Conservation (phyloP, 2,113 vertebrate genomes). For the Suricata suricatta region DNA sequence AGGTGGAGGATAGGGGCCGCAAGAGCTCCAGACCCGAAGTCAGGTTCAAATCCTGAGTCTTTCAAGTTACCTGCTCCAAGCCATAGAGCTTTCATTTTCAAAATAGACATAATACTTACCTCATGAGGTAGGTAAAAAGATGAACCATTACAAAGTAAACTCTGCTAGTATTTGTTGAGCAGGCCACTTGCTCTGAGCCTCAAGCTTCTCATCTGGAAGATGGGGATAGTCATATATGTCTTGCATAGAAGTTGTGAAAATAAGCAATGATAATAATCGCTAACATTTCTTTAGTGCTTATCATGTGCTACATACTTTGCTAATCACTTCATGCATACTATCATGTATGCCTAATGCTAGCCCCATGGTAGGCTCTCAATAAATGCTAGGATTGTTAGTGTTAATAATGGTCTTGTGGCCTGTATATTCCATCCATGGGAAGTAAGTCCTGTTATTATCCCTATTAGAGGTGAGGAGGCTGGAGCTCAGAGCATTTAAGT, state of each 20-base stretch:
- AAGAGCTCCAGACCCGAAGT: not conserved
- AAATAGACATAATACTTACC: not conserved
- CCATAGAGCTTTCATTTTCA: not conserved
- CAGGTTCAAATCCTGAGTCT: not conserved
- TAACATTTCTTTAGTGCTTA: not conserved
- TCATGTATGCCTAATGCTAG: not conserved
- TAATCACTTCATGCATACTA: not conserved
- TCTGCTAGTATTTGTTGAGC: not conserved
- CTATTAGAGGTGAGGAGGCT: not conserved
- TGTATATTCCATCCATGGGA: not conserved
- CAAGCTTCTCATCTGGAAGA: not conserved
- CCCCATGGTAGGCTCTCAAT: not conserved
- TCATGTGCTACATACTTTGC: not conserved
- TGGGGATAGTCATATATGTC: not conserved
- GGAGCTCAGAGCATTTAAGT: not conserved
- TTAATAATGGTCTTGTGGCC: not conserved
- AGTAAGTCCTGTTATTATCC: not conserved
- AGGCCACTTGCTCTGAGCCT: not conserved
- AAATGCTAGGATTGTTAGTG: not conserved
- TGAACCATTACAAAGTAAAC: not conserved
- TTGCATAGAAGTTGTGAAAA: not conserved
- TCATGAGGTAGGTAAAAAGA: not conserved
- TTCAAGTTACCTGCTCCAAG: not conserved
- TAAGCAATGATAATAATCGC: not conserved
- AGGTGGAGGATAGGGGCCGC: rapidly evolving